Evolutionary conservation across 37 sponge, comb jelly and placozoan species (phyloP).

Genomic region (Halichondria panicea): DNA sequence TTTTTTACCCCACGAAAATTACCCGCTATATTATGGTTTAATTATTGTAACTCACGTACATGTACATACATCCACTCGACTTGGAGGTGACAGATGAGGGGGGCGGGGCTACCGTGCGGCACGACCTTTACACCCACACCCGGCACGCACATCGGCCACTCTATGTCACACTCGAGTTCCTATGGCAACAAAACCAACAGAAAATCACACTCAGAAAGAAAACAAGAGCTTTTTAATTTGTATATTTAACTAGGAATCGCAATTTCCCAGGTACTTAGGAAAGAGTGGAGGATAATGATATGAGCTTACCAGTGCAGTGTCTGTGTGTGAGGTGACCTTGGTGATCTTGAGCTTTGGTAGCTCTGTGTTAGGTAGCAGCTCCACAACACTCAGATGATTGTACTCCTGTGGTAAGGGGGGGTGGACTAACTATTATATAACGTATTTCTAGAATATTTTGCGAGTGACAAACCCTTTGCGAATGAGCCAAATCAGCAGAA

Average conservation of each 20-base stretch:
- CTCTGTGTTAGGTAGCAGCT: constrained; percentile 19
- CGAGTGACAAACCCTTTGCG: background rate
- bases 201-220: background rate
- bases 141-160: constrained; percentile 28
- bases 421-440: too few relatives aligned
- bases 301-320: constrained; percentile 1
- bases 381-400: background rate
- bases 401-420: constrained; percentile 25
- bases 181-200: background rate
- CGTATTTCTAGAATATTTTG: too few relatives aligned
- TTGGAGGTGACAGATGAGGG: constrained; percentile 13
- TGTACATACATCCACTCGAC: constrained; percentile 26
- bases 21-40: too few relatives aligned
- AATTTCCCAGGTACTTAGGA: background rate
- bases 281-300: background rate
- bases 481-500: background rate
- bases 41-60: constrained; percentile 23
- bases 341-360: constrained; percentile 8
- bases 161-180: background rate
- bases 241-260: background rate
- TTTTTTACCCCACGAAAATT: too few relatives aligned
- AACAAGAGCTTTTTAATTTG: background rate
- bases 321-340: constrained; percentile 13
- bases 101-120: background rate
- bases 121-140: constrained; percentile 23